Percentiles rank a stretch among this genome's conserved stretches.
phyloP scores from a whole-genome alignment of 2,113 vertebrate species.

The Toxostoma redivivum region DNA sequence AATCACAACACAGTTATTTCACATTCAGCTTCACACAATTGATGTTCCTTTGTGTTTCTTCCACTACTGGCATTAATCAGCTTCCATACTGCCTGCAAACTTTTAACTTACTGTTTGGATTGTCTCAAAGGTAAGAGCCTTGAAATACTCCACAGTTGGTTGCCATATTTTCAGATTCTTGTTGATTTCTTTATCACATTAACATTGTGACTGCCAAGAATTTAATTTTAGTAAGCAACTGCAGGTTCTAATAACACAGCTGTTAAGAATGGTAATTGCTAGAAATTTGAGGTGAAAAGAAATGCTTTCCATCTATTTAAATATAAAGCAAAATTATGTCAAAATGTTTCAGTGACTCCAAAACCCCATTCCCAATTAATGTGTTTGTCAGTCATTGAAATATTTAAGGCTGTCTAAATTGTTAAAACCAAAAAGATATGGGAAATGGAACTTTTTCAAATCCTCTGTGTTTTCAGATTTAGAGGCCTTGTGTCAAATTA shows the following conservation, averaged over 20 bases:
- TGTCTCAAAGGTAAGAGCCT: not conserved
- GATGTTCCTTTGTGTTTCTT: not conserved
- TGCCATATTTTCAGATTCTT: not conserved
- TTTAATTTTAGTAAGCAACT: not conserved
- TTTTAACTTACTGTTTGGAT: not conserved
- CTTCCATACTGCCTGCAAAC: not conserved
- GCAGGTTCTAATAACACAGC: not conserved
- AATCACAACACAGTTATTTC: not conserved
- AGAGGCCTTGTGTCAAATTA: not conserved
- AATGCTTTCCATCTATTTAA: not conserved
- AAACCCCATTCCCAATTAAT: not conserved
- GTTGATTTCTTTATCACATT: not conserved
- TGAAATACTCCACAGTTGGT: not conserved
- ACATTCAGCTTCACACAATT: not conserved
- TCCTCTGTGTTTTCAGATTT: not conserved
- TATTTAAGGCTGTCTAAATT: not conserved
- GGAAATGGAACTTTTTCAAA: not conserved
- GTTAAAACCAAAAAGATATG: not conserved
- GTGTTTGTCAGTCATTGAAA: not conserved
- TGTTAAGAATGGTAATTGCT: not conserved
- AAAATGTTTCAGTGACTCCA: not conserved
- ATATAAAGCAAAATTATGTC: not conserved
- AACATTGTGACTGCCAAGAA: not conserved
- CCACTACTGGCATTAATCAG: not conserved
- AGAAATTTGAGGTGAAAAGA: not conserved